Base-by-base conservation (phyloP, 2,797 vertebrate genomes). In the Astyanax mexicanus region DNA sequence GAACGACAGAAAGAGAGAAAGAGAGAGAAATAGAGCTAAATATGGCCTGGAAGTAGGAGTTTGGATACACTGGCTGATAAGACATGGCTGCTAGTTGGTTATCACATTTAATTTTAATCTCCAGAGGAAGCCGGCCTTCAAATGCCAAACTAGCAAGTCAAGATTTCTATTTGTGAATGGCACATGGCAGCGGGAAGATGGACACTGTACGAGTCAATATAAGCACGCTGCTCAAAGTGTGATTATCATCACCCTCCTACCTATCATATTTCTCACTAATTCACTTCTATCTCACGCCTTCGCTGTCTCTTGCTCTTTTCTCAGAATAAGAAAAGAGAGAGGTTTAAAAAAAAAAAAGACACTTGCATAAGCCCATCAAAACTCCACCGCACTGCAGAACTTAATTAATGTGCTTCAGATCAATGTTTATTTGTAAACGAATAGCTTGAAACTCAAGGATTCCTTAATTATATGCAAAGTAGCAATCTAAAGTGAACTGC, bases 51-150 rank as follows among this genome's bases (percentile, higher is more conserved):
- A 84, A 80, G 87, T 85, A 77, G 83, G 87, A 64, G 85, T 80
- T 75, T 79, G 57, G 83, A 62, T 78, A 77, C 74, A 72, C 76
- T 74, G 74, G 60, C 79, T 78, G 86, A 86, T 84, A 83, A 80
- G 68, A 80, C 82, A 65, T 84, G 88, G 88, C 88, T 87, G 83
- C 83, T 75, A 84, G 83, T 83, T 81, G 84, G 88, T 86, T 88
- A 84, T 86, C 79, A 83, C 74, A 65, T 80, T 84, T 71, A 80
- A 81, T 54, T 87, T 85, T 55, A 72, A 72, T 76, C 61, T 60
- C 78, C 77, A 84, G 86, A 84, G 80, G 82, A 85, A 86, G 82
- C 75, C 77, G 72, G 74, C 78, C 57, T 84, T 89, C 83, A 87
- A 86, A 83, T 83, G 81, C 80, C 77, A 80, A 72, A 51, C 55